Percentiles rank a stretch among this genome's conserved stretches.
Evolutionary conservation across 2,888 invertebrate genomes (phyloP).

Genomic region (Galerucella pusilla): DNA sequence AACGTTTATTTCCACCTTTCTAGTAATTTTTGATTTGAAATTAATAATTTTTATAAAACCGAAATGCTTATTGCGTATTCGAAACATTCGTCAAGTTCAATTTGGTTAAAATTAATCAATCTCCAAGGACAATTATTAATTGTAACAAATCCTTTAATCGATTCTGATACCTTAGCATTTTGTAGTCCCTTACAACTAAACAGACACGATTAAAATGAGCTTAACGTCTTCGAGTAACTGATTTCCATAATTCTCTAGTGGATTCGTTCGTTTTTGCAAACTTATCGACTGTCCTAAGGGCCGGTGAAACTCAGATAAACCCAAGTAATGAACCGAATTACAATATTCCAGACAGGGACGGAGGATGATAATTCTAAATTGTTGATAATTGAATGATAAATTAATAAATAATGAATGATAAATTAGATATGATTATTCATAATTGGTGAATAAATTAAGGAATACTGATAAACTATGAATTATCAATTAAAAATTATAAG

Average conservation of each 20-base stretch:
- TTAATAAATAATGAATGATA: no score
- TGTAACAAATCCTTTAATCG: constrained; percentile 4
- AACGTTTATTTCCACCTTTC: no score
- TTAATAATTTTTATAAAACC: not conserved
- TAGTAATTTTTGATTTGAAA: no score
- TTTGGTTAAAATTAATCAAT: not conserved
- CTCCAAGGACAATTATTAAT: constrained; percentile 7
- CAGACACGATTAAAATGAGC: not conserved
- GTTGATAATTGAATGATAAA: no score
- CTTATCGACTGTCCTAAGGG: constrained; percentile 26
- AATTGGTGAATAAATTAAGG: no score
- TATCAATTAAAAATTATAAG: no score
- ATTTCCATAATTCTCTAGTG: constrained; percentile 31
- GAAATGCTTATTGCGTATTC: not conserved
- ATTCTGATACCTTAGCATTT: not conserved
- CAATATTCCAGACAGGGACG: constrained; percentile 32
- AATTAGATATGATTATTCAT: no score
- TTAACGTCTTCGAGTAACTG: constrained; percentile 16
- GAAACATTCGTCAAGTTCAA: not conserved
- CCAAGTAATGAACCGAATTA: constrained; percentile 31
- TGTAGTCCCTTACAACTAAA: not conserved
- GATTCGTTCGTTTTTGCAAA: constrained; percentile 31
- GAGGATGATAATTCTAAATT: not conserved
- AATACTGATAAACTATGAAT: no score
- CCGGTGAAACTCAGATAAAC: constrained; percentile 27